Conservation (phyloP, 2,113 vertebrate genomes). For the Eolophus roseicapilla region DNA sequence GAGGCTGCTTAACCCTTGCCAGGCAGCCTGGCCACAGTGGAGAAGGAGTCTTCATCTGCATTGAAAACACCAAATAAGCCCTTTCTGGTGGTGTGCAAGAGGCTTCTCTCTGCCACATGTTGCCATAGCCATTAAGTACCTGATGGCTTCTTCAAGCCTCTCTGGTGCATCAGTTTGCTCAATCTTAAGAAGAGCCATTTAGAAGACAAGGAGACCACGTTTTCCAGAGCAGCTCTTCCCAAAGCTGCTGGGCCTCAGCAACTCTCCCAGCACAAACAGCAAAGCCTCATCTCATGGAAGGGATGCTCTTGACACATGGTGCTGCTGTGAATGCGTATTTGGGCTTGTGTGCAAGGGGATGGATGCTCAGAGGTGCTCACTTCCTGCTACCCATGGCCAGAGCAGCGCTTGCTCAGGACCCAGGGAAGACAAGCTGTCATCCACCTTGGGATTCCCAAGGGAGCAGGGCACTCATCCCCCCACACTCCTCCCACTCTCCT, state of each 20-base stretch:
- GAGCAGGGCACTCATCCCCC: background rate
- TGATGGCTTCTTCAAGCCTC: background rate
- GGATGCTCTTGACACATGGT: background rate
- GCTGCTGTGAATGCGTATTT: fast-evolving
- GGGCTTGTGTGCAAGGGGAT: background rate
- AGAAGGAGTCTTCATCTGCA: background rate
- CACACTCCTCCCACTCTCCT: background rate
- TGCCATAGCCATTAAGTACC: background rate
- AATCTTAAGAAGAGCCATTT: background rate
- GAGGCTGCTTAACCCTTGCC: conserved; percentile 30
- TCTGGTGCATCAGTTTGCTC: background rate
- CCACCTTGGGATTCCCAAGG: background rate
- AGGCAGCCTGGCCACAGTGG: fast-evolving
- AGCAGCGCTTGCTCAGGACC: background rate
- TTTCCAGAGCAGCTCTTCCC: background rate
- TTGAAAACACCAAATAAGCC: background rate
- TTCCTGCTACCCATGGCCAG: background rate
- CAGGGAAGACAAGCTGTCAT: background rate
- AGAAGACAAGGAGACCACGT: background rate
- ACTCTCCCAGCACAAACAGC: background rate
- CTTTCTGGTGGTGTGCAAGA: background rate
- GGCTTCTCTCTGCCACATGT: background rate
- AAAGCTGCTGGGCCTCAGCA: background rate
- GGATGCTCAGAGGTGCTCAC: background rate
- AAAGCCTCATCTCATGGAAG: background rate